Evolutionary conservation across 2,888 invertebrate genomes (phyloP), one percentile per base, ranked within the genome.

Genomic region (Caenorhabditis sp.): DNA sequence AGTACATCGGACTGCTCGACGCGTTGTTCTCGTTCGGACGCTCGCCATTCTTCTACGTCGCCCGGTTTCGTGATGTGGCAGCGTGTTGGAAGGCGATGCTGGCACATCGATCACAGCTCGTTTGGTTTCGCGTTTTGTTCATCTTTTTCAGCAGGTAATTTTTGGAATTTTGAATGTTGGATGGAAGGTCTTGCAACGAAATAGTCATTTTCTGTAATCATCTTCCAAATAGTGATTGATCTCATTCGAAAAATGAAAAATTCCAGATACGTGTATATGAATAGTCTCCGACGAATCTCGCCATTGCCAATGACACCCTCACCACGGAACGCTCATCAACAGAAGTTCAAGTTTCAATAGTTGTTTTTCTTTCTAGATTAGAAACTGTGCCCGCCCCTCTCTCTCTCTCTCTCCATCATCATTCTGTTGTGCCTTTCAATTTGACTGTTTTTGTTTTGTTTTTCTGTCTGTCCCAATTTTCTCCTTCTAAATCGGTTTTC

Each of bases 101-200:
- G 15, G 72, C 85, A 6, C 90, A 98, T 92, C 93, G 94, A 86
- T 96, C 96, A n/a, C 98, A 99, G 92, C 95, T 96, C 93, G 94
- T 96, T 47, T 99, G 98, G 98, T 98, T 96, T 93, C 94, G 98
- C 71, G 94, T 95, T 91, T 93, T 98, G 3, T 98, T 97, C 92
- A 95, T 98, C 88, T 62, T 86, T 15, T 89, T 90, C 72, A 86
- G 86, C 62, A 82, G 90, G 65, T 89, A 83, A 76, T 64, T n/a
- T n/a, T n/a, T n/a, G n/a, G n/a, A n/a, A n/a, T n/a, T n/a, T n/a
- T n/a, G n/a, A n/a, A n/a, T n/a, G n/a, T n/a, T n/a, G n/a, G n/a
- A n/a, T n/a, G n/a, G n/a, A n/a, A n/a, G n/a, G n/a, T n/a, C n/a
- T n/a, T n/a, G n/a, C n/a, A n/a, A n/a, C n/a, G n/a, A n/a, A n/a